Evolutionary conservation across 2,113 vertebrate genomes (phyloP).

Genomic region (Fregata magnificens): DNA sequence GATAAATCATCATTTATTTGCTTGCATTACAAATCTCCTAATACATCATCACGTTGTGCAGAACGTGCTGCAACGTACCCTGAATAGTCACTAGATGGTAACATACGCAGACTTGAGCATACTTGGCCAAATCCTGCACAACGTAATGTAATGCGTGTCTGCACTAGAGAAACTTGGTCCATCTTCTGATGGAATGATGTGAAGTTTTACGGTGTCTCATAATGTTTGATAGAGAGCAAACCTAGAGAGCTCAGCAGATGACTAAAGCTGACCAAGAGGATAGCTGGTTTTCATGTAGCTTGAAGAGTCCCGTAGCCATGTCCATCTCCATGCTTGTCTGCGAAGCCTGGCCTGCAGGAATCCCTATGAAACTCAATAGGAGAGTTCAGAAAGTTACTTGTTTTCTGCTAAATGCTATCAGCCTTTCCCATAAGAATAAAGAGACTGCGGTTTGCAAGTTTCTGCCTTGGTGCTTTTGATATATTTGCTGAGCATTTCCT

Average conservation of each 20-base stretch:
- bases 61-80: not conserved
- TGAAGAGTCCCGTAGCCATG: not conserved
- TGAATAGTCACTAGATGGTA: constrained; percentile 35
- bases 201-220: not conserved
- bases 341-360: not conserved
- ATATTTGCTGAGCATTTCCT: not conserved
- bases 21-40: constrained; percentile 37
- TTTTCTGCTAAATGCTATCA: not conserved
- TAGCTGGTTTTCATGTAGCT: not conserved
- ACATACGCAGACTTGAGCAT: not conserved
- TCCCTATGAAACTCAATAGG: not conserved
- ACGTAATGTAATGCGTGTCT: not conserved
- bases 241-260: not conserved
- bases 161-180: not conserved
- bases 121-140: not conserved
- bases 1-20: constrained; percentile 60
- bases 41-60: constrained; percentile 13
- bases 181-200: not conserved
- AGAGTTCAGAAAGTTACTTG: not conserved
- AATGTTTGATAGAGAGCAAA: not conserved
- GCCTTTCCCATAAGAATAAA: not conserved
- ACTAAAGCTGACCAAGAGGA: not conserved
- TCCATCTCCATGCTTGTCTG: not conserved
- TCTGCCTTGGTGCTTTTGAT: constrained; percentile 27
- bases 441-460: not conserved